Evolutionary conservation across 2,797 vertebrate species (phyloP), one percentile per base, ranked within the genome.

Genomic region (Eulemur albifrons): DNA sequence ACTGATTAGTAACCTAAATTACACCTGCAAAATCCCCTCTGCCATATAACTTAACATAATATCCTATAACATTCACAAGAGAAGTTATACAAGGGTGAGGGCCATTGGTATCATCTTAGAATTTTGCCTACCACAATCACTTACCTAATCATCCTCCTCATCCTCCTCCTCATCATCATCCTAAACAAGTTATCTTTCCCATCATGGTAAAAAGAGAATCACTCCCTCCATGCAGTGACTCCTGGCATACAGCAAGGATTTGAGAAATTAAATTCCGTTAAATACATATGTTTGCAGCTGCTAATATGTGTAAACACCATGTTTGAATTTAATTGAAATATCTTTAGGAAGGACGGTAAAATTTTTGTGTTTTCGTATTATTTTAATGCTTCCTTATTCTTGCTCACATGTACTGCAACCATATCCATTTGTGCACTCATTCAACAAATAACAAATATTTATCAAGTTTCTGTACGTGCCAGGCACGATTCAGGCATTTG

Each of bases 91-190:
- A 57, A n/a, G 50, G 18, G 38, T 10, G 63, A 86, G 18, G 14
- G 43, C 43, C 65, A 10, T 20, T 38, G 45, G 63, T 11, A 43
- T 79, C 63, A 48, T 45, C 45, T 77, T 54, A 54, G 52, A 54
- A 21, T 21, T 54, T 20, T 54, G 20, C 20, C 52, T 23, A 54
- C 20, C 52, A 20, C 20, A 13, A 10, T 43, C 35, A 18, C n/a
- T 10, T 67, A 18, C 25, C 5, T 18, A 17, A 17, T 52, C 21
- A 0, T 54, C 14, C 4, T 12, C 70, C 4, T 7, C 1, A 3
- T 3, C 21, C 0, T 25, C 38, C 13, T 59, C n/a, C 21, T 11
- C 70, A 21, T n/a, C 69, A 45, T n/a, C 40, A 50, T 13, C 21
- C 17, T 13, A 25, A n/a, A 50, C 69, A 27, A 75, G 61, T 40